Evolutionary conservation across 2,888 invertebrate genomes (phyloP).

Genomic region (Apamea monoglypha): DNA sequence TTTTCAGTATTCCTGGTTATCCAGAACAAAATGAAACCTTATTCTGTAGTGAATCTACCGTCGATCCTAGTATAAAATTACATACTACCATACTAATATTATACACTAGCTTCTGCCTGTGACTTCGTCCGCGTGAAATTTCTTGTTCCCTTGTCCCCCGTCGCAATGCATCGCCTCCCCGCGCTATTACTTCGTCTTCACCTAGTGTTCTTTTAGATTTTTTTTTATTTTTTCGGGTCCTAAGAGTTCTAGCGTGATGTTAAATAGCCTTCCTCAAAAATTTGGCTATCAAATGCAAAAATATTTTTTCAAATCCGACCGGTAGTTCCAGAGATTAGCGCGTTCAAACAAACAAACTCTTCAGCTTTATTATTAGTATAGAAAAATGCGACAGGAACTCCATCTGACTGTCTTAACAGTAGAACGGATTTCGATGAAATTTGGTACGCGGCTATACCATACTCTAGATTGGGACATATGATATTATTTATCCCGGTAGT

Average conservation of each 20-base stretch:
- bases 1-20: neutral
- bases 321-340: too few species aligned
- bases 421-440: neutral
- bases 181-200: too few species aligned
- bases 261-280: neutral
- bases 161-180: neutral
- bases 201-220: neutral
- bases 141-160: neutral
- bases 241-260: neutral
- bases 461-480: neutral
- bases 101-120: neutral
- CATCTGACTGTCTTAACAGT: neutral
- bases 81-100: neutral
- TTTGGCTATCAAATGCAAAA: neutral
- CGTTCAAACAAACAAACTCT: neutral
- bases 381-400: neutral
- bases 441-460: neutral
- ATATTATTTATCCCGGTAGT: neutral
- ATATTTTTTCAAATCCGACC: too few species aligned
- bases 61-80: neutral
- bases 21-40: neutral
- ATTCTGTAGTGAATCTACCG: neutral
- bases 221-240: neutral
- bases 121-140: neutral
- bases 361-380: neutral